phyloP scores from a whole-genome alignment of 1,140 invertebrate species.

The Drosophila murphyi region DNA sequence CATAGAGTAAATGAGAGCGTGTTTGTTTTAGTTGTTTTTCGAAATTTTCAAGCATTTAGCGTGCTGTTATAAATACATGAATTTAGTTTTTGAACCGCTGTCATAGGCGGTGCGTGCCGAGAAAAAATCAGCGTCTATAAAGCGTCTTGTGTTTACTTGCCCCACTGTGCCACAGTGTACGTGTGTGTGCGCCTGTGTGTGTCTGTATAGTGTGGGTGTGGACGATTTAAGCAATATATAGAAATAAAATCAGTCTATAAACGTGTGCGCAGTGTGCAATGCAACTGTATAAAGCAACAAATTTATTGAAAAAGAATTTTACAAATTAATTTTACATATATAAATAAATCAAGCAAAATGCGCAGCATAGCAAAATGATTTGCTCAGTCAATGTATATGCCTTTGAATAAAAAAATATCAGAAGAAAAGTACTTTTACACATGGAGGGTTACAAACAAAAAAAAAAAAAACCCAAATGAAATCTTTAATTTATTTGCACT shows the following conservation, averaged over 20 bases:
- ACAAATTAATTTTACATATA: slow-evolving; percentile 18
- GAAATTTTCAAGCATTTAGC: slow-evolving; percentile 68
- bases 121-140: slow-evolving; percentile 33
- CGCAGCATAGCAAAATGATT: slow-evolving; percentile 35
- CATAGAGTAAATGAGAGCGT: slow-evolving; percentile 11
- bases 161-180: slow-evolving; percentile 29
- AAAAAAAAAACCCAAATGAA: background rate
- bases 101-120: slow-evolving; percentile 72
- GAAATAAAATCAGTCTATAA: slow-evolving; percentile 40
- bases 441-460: background rate
- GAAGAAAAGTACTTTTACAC: background rate
- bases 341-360: slow-evolving; percentile 47
- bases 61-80: slow-evolving; percentile 77
- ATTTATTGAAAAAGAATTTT: slow-evolving; percentile 43
- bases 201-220: slow-evolving; percentile 24
- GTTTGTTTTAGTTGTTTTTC: slow-evolving; percentile 27
- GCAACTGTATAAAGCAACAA: slow-evolving; percentile 50
- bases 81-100: slow-evolving; percentile 81
- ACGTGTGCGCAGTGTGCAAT: slow-evolving; percentile 24
- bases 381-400: slow-evolving; percentile 11
- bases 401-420: background rate
- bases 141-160: slow-evolving; percentile 21
- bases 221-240: slow-evolving; percentile 7
- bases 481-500: background rate
- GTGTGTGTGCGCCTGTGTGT: slow-evolving; percentile 26